These are phyloP conservation scores for Drosophila atripex DNA, from an alignment of 2,888 invertebrate species.

Conservation along the genomic window DNA sequence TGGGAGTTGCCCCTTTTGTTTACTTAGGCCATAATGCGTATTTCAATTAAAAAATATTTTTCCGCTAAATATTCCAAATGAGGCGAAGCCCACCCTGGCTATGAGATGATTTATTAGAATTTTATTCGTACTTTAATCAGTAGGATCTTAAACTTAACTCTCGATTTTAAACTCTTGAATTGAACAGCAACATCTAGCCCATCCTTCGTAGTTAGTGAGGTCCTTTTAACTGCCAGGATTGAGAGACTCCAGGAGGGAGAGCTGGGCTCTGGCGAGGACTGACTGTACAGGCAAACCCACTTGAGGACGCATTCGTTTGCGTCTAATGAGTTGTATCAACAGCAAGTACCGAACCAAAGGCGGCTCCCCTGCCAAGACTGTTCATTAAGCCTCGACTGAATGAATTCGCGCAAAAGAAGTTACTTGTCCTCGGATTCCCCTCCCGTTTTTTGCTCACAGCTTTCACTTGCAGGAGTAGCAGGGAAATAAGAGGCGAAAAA, in stretches of 20 bases:
- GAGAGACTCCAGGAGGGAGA: slow-evolving; percentile 5
- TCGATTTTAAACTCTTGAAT: slow-evolving; percentile 23
- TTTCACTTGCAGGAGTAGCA: slow-evolving; percentile 65
- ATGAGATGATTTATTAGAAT: background rate
- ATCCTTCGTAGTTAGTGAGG: slow-evolving; percentile 2
- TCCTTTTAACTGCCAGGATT: slow-evolving; percentile 9
- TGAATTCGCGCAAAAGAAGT: slow-evolving; percentile 81
- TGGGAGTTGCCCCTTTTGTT: slow-evolving; percentile 48
- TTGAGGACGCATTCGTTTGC: slow-evolving; percentile 80
- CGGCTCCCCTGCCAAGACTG: slow-evolving; percentile 56
- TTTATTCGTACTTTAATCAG: background rate
- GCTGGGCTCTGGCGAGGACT: slow-evolving; percentile 2
- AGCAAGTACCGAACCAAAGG: slow-evolving; percentile 58
- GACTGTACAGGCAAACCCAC: slow-evolving; percentile 57
- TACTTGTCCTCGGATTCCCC: slow-evolving; percentile 59
- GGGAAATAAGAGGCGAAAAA: slow-evolving; percentile 28
- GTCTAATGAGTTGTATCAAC: slow-evolving; percentile 82
- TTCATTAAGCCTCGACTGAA: slow-evolving; percentile 82
- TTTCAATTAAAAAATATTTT: slow-evolving; percentile 71
- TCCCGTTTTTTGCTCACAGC: slow-evolving; percentile 40
- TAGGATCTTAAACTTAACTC: background rate
- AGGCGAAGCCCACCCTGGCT: slow-evolving; percentile 4
- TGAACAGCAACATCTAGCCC: slow-evolving; percentile 5
- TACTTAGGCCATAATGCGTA: slow-evolving; percentile 69
- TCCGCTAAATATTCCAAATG: slow-evolving; percentile 32